phyloP scores from a whole-genome alignment of 1,140 invertebrate species.

The Tetramorium alpestre region DNA sequence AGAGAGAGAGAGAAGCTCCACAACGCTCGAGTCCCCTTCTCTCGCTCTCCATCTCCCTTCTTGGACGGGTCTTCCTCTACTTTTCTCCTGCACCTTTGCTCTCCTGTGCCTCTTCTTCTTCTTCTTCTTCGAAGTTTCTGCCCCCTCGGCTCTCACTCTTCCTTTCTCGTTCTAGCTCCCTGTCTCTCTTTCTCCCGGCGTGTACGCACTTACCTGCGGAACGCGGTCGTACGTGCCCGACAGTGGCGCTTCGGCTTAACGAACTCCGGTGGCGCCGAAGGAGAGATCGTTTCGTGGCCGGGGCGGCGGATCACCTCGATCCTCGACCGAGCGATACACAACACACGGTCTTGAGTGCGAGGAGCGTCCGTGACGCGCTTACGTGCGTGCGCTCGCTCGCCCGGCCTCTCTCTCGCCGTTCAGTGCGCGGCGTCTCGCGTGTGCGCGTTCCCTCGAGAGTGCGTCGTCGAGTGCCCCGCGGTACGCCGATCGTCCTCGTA shows the following conservation, averaged over 20 bases:
- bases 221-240: conserved; percentile 73
- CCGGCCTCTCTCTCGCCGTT: conserved; percentile 9
- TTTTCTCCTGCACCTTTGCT: conserved; percentile 28
- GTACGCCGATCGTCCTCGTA: not conserved
- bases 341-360: conserved; percentile 49
- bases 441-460: not conserved
- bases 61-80: conserved; percentile 37
- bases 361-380: conserved; percentile 26
- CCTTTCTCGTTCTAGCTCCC: conserved; percentile 36
- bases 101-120: conserved; percentile 42
- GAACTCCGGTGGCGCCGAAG: conserved; percentile 57
- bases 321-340: conserved; percentile 40
- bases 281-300: conserved; percentile 40
- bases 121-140: conserved; percentile 35
- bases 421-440: not conserved
- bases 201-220: conserved; percentile 74
- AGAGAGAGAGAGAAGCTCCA: not conserved
- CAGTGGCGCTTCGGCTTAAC: conserved; percentile 69
- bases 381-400: conserved; percentile 9
- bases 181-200: conserved; percentile 32
- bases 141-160: conserved; percentile 36
- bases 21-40: conserved; percentile 41
- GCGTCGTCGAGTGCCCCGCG: not conserved
- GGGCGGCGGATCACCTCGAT: conserved; percentile 47
- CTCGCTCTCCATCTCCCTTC: not conserved